Evolutionary conservation across 2,888 invertebrate species (phyloP).

Genomic region (Sinohyriopsis cumingii): DNA sequence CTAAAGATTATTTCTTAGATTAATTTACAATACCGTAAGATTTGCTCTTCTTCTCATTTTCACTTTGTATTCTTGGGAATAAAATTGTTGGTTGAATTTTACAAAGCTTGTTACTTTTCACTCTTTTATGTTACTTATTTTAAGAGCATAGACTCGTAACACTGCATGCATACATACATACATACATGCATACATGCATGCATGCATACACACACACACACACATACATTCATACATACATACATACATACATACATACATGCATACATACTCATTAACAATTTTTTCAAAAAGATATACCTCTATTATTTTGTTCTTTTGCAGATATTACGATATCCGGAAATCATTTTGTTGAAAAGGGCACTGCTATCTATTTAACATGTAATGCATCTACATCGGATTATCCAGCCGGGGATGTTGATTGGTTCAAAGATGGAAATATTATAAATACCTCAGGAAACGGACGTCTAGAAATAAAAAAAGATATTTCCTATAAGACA

Average conservation of each 20-base stretch:
- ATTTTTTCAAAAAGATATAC: background rate
- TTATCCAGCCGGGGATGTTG: constrained; percentile 34
- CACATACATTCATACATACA: constrained; percentile 5
- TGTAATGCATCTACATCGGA: constrained; percentile 41
- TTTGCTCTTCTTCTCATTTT: too few relatives aligned
- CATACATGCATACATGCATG: constrained; percentile 3
- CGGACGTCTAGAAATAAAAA: constrained; percentile 27
- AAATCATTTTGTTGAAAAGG: constrained; percentile 38
- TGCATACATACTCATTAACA: background rate
- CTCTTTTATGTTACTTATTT: too few relatives aligned
- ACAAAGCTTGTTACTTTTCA: too few relatives aligned
- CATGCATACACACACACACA: constrained; percentile 3
- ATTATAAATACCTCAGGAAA: constrained; percentile 17
- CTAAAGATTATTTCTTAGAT: too few relatives aligned
- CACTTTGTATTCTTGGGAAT: too few relatives aligned
- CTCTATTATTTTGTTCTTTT: constrained; percentile 10
- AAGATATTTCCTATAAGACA: constrained; percentile 31
- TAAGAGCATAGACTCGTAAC: too few relatives aligned
- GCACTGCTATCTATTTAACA: constrained; percentile 28
- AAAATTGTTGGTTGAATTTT: too few relatives aligned
- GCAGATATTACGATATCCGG: constrained; percentile 41
- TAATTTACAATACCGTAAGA: too few relatives aligned
- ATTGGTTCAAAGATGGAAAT: constrained; percentile 47
- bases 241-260: constrained; percentile 7
- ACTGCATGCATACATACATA: background rate